Evolutionary conservation across 2,113 vertebrate species (phyloP).

Genomic region (Trematocara marginatum): DNA sequence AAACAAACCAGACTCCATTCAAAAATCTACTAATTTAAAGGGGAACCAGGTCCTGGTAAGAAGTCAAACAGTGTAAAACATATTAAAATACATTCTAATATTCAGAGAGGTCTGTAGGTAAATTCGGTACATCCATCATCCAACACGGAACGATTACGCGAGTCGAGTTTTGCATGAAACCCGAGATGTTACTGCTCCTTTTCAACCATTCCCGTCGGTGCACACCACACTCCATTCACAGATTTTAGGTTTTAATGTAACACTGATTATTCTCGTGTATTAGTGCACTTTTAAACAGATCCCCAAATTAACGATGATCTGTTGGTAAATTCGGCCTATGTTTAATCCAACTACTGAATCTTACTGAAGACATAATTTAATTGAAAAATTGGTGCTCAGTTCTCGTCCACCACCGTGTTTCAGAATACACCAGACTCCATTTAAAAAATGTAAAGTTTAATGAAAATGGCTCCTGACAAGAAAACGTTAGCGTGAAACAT

Average conservation of each 20-base stretch:
- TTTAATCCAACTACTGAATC: not conserved
- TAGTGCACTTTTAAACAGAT: not conserved
- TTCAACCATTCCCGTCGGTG: not conserved
- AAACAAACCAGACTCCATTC: not conserved
- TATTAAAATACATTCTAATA: too few relatives aligned
- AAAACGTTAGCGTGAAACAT: not conserved
- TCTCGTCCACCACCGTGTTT: not conserved
- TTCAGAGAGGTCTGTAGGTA: accelerated
- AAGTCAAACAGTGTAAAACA: accelerated
- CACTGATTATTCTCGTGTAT: not conserved
- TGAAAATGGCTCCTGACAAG: not conserved
- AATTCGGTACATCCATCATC: not conserved
- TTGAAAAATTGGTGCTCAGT: not conserved
- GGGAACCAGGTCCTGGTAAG: accelerated
- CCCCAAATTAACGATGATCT: too few relatives aligned
- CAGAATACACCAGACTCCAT: not conserved
- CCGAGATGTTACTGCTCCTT: not conserved
- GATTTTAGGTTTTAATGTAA: not conserved
- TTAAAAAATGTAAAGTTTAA: not conserved
- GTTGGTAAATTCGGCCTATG: not conserved
- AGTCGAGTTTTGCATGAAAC: not conserved
- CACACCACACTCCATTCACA: not conserved
- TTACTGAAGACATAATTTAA: not conserved
- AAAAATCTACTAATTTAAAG: not conserved
- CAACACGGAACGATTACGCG: not conserved